phyloP scores from a whole-genome alignment of 2,797 vertebrate genomes.

The Capromys pilorides region DNA sequence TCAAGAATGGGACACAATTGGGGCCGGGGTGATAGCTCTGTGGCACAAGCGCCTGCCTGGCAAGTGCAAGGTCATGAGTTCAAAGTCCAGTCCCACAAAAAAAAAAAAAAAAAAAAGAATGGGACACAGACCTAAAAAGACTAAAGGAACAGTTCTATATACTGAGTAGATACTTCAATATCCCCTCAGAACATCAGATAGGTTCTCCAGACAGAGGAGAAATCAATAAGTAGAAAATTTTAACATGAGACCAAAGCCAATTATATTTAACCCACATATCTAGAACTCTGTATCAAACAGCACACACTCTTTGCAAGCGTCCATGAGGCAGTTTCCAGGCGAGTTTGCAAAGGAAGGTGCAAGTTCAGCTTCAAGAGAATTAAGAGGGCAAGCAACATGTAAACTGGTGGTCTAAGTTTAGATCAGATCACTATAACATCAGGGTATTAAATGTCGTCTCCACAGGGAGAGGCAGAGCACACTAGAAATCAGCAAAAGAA shows the following conservation, averaged over 20 bases:
- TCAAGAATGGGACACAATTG: background rate
- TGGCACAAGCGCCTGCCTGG: too few relatives aligned
- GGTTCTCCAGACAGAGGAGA: background rate
- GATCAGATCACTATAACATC: too few relatives aligned
- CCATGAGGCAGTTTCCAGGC: rapidly evolving
- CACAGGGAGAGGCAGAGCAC: background rate
- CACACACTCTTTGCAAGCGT: background rate
- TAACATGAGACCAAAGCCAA: background rate
- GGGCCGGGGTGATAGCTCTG: too few relatives aligned
- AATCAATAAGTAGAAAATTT: background rate
- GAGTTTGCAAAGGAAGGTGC: background rate
- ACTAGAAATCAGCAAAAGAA: background rate
- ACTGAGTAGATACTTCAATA: background rate
- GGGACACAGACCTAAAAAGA: background rate
- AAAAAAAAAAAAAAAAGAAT: too few relatives aligned
- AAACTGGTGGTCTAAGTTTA: too few relatives aligned
- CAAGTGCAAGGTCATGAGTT: too few relatives aligned
- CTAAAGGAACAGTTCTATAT: background rate
- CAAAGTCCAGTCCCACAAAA: too few relatives aligned
- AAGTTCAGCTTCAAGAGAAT: background rate
- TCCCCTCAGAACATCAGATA: background rate
- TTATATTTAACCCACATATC: background rate
- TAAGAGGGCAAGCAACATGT: background rate
- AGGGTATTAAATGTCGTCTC: too few relatives aligned
- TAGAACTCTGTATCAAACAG: background rate